Evolutionary conservation across 1,140 invertebrate genomes (phyloP), one percentile per base, ranked within the genome.

Genomic region (Caenorhabditis tropicalis): DNA sequence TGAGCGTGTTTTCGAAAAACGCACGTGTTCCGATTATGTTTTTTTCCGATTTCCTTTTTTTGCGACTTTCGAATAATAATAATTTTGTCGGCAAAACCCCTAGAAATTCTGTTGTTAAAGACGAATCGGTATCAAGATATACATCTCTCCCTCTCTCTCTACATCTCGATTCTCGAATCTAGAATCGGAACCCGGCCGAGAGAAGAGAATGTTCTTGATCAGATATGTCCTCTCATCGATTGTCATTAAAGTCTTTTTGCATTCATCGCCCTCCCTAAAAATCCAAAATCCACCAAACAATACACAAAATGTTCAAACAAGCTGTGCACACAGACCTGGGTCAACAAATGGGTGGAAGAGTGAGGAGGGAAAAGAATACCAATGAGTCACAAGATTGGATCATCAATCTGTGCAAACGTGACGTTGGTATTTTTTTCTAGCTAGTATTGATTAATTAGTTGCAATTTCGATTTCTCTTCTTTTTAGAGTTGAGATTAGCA

Each of bases 241-340:
- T 24, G 21, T 10, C 65, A 43, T 33, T 46, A 27, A n/a, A 9
- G 65, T 5, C 36, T 1, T 46, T 31, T 74, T 24, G 7, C 21
- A 74, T 74, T 65, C 58, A 74, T 33, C n/a, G 9, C 21, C n/a
- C 29, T 12, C 39, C 39, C 39, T 43, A 12, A 43, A 74, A 43
- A 43, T 74, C 65, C 10, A 24, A 39, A 74, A 74, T 46, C 36
- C 36, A 74, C 65, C 36, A 74, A 74, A 74, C 65, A 74, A 74
- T 43, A 74, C 65, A 74, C 65, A 74, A 39, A 74, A 74, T 74
- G 65, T 74, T 74, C 65, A 74, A 74, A 74, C 65, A 74, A 74
- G 33, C 65, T 74, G 65, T 2, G 36, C 65, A 74, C 65, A 74
- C 65, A 74, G 33, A 24, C 29, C 29, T 43, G 33, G 33, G 65